Percentiles rank a stretch among this genome's conserved stretches.
Evolutionary conservation across 2,113 vertebrate genomes (phyloP).

Genomic region (Chionodraco myersi): DNA sequence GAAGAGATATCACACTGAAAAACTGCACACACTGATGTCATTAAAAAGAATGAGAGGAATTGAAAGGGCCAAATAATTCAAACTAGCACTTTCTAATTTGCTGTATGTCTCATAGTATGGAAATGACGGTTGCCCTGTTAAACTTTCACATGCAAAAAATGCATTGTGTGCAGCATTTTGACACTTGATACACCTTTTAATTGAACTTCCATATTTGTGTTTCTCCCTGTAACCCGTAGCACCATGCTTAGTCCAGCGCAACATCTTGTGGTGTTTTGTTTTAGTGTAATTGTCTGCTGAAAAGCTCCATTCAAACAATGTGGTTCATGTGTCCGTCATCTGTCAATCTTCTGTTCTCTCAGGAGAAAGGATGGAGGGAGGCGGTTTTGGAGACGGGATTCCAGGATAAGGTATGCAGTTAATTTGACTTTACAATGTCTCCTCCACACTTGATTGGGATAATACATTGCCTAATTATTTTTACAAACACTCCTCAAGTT

Average conservation of each 20-base stretch:
- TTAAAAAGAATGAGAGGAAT: no score
- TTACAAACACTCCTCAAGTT: not conserved
- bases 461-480: not conserved
- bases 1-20: not conserved
- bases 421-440: not conserved
- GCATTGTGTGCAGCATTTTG: not conserved
- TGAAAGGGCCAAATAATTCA: no score
- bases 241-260: not conserved
- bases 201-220: not conserved
- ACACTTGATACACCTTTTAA: not conserved
- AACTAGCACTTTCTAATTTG: not conserved
- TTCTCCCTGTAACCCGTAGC: not conserved
- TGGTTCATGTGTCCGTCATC: not conserved
- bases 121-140: not conserved
- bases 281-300: not conserved
- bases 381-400: conserved; percentile 92
- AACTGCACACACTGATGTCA: no score
- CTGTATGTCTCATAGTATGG: not conserved
- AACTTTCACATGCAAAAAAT: not conserved
- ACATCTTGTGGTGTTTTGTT: not conserved
- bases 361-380: conserved; percentile 95
- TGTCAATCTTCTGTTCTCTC: conserved; percentile 56
- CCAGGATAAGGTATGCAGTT: conserved; percentile 88
- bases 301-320: not conserved
- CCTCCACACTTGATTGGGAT: not conserved